Evolutionary conservation across 2,797 vertebrate species (phyloP).

Genomic region (Threskiornis aethiopicus): DNA sequence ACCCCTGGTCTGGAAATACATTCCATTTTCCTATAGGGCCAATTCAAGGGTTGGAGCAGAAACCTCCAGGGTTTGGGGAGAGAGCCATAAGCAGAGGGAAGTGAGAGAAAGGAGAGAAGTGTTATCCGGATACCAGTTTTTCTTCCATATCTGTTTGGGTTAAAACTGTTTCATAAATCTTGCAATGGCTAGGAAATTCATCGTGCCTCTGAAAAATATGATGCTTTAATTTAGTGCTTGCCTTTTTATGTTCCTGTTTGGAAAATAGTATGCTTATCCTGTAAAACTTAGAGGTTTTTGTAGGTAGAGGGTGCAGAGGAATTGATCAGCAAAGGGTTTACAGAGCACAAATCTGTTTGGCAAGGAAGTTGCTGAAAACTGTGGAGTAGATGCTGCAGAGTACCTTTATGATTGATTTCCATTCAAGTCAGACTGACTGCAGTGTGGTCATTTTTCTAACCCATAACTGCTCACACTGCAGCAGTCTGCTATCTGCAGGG

Average conservation of each 20-base stretch:
- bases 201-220: not conserved
- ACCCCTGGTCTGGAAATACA: not conserved
- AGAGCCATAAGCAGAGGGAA: not conserved
- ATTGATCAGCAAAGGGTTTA: conserved; percentile 64
- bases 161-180: conserved; percentile 43
- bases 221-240: conserved; percentile 39
- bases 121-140: not conserved
- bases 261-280: conserved; percentile 4
- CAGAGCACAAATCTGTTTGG: conserved; percentile 74
- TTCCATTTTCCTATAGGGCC: not conserved
- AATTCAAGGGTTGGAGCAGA: not conserved
- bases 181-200: conserved; percentile 26
- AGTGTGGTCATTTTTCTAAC: conserved; percentile 87
- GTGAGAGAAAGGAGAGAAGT: not conserved
- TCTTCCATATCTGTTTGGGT: not conserved
- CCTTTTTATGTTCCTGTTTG: conserved; percentile 34
- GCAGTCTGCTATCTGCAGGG: conserved; percentile 78
- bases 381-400: conserved; percentile 80
- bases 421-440: conserved; percentile 87
- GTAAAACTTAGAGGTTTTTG: not conserved
- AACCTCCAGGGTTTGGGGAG: not conserved
- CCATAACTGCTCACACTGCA: conserved; percentile 79
- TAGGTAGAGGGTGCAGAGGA: conserved; percentile 35
- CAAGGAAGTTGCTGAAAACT: conserved; percentile 82
- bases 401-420: conserved; percentile 89